Base-by-base conservation (phyloP, 2,888 invertebrate species). In the Acanthosepion esculentum region DNA sequence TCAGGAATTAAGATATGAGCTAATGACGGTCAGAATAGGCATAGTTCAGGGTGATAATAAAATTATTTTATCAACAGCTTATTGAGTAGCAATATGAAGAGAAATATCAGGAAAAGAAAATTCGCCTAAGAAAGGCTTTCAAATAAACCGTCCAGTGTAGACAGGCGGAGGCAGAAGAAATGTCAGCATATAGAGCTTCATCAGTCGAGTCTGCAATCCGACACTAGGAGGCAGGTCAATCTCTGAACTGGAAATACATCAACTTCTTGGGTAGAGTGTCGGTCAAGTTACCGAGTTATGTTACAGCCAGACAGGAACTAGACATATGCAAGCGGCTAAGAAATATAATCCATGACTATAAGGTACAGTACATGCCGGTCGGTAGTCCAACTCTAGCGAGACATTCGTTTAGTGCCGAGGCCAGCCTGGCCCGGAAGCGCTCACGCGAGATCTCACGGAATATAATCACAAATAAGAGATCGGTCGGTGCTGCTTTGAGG, bases 191-290 rank as follows among this genome's bases (percentile, higher is more conserved):
- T 23, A 59, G 59, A 20, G 23, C 78, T 78, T 78, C n/a, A 78
- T 78, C n/a, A 33, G 78, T n/a, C 78, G n/a, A 7, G 78, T 78
- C 78, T n/a, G 78, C n/a, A 78, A 78, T 18, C n/a, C n/a, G 78
- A 78, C n/a, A 78, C n/a, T 78, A n/a, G 78, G 78, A 15, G 78
- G 78, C 78, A n/a, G 78, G 78, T 78, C n/a, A 78, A 78, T 78
- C 78, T n/a, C 78, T 78, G 78, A 78, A 78, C 78, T 78, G 78
- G 78, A 78, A 78, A 78, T 78, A n/a, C n/a, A 78, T 78, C 78
- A n/a, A 23, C 78, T 78, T 78, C 78, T 33, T 78, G 78, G n/a
- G 12, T 78, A 78, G 78, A 78, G 78, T 78, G n/a, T 78, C 78
- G 78, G 78, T 78, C 78, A 78, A 78, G 78, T 78, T 78, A 78